A percentile compares a stretch with the other conserved stretches of the same genome.
Conservation (phyloP, 2,797 vertebrate species). For the Carduelis carduelis region DNA sequence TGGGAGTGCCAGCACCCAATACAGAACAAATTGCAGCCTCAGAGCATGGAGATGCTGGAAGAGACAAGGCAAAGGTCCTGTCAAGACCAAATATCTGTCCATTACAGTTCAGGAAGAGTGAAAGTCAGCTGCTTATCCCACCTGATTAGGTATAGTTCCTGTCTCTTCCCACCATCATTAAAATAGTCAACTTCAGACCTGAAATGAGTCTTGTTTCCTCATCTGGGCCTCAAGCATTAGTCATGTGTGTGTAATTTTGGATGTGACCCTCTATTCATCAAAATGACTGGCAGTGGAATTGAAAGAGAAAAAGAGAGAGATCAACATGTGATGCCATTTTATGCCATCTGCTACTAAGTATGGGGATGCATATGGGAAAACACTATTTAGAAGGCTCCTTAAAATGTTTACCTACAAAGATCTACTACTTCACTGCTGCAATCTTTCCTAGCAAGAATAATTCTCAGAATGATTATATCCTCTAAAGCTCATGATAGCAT, state of each 20-base stretch:
- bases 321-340: neutral
- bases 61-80: neutral
- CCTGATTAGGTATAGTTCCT: neutral
- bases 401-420: neutral
- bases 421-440: neutral
- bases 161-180: neutral
- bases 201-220: neutral
- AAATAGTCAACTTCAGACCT: neutral
- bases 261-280: neutral
- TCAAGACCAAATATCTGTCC: neutral
- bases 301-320: neutral
- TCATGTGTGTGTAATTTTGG: neutral
- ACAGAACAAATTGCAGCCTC: neutral
- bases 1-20: neutral
- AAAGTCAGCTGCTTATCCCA: neutral
- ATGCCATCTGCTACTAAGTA: slow-evolving; percentile 1
- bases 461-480: neutral
- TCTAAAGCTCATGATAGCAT: neutral
- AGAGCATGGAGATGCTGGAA: neutral
- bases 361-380: neutral
- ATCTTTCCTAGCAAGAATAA: neutral
- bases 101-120: neutral
- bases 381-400: neutral
- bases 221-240: neutral
- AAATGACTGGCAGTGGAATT: neutral